Conservation (phyloP, 2,797 vertebrate genomes). For the Caiman crocodilus region DNA sequence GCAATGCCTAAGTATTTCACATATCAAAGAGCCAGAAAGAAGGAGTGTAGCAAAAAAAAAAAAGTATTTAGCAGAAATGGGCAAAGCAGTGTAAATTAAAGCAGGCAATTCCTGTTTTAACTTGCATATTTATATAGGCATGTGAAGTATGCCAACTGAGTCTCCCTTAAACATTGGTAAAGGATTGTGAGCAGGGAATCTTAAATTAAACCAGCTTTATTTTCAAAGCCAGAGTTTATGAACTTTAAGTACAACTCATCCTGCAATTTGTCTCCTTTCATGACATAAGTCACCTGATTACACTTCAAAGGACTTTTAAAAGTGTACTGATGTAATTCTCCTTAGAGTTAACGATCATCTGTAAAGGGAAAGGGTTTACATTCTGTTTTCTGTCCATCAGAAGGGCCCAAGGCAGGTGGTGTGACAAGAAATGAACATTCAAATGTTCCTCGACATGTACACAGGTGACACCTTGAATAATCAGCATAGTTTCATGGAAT, state of each 20-base stretch:
- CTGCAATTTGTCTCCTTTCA: conserved; percentile 62
- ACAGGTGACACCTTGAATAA: conserved; percentile 71
- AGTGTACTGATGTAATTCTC: conserved; percentile 61
- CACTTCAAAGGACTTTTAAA: conserved; percentile 63
- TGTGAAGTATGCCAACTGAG: background rate
- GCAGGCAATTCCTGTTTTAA: background rate
- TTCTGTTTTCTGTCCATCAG: conserved; percentile 66
- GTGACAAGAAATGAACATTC: conserved; percentile 63
- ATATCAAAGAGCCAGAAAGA: background rate
- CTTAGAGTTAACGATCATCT: conserved; percentile 69
- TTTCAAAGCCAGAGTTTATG: conserved; percentile 31
- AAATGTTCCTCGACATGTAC: conserved; percentile 62
- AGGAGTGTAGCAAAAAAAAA: background rate
- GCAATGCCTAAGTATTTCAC: background rate
- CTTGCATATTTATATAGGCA: background rate
- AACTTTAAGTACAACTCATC: background rate
- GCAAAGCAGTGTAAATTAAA: background rate
- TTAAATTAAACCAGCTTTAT: conserved; percentile 1
- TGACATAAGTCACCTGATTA: conserved; percentile 55
- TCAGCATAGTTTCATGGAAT: conserved; percentile 66
- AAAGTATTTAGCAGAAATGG: background rate
- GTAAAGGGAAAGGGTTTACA: conserved; percentile 33
- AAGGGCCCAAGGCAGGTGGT: conserved; percentile 69
- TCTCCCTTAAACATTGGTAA: background rate
- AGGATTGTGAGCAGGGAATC: background rate